Conservation (phyloP, 2,797 vertebrate species). For the Malacoraja senta region DNA sequence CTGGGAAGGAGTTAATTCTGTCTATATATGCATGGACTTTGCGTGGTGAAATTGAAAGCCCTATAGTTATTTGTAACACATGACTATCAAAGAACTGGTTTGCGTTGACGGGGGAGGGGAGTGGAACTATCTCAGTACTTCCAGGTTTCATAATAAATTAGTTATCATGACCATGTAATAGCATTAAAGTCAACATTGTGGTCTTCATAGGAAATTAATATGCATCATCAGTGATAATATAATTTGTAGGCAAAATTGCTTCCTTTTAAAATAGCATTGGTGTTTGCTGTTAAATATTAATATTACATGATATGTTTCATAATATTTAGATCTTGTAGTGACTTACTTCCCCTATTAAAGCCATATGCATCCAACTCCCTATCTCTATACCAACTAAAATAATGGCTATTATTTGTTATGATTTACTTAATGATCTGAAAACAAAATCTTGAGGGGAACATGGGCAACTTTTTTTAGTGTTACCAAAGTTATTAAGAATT, state of each 20-base stretch:
- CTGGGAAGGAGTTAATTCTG: slow-evolving; percentile 55
- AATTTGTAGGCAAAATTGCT: background rate
- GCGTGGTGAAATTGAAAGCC: slow-evolving; percentile 49
- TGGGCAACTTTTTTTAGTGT: background rate
- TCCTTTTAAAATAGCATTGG: background rate
- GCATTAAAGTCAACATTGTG: slow-evolving; percentile 49
- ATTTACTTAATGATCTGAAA: background rate
- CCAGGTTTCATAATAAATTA: slow-evolving; percentile 60
- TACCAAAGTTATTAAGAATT: background rate
- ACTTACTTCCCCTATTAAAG: background rate
- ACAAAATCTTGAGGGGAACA: background rate
- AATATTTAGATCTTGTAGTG: slow-evolving; percentile 9
- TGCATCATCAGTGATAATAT: slow-evolving; percentile 52
- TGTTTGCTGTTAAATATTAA: background rate
- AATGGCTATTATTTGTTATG: no score
- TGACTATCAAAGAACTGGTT: slow-evolving; percentile 61
- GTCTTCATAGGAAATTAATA: slow-evolving; percentile 59
- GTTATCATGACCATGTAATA: slow-evolving; percentile 61
- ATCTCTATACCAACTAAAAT: background rate
- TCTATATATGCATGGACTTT: slow-evolving; percentile 57
- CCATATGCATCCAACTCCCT: background rate
- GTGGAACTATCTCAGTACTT: slow-evolving; percentile 53
- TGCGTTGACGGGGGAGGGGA: slow-evolving; percentile 51
- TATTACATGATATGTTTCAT: background rate
- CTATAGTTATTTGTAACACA: slow-evolving; percentile 60